These are phyloP conservation scores for Apantesis nais DNA, from an alignment of 2,888 invertebrate genomes.

Conservation along the genomic window DNA sequence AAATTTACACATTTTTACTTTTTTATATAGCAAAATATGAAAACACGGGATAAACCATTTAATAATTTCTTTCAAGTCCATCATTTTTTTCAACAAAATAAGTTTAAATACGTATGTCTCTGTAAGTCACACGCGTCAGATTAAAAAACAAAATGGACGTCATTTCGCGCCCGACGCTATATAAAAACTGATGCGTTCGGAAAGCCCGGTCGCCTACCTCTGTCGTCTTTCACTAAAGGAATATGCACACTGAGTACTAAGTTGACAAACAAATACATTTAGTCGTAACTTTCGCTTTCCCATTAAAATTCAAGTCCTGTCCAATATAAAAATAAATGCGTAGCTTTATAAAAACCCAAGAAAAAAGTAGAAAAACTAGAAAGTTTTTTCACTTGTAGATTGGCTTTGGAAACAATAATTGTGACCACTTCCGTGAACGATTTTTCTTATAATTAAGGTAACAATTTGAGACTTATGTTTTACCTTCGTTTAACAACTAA, in stretches of 20 bases:
- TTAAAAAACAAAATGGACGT: conserved; percentile 41
- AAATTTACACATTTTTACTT: conserved; percentile 56
- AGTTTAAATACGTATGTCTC: conserved; percentile 18
- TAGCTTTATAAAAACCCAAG: conserved; percentile 34
- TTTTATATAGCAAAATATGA: conserved; percentile 64
- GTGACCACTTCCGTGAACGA: conserved; percentile 5
- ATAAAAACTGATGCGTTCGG: conserved; percentile 58
- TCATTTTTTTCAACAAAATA: conserved; percentile 53
- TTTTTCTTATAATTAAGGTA: conserved; percentile 12
- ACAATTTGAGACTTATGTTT: conserved; percentile 19
- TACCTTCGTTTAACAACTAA: conserved; percentile 6
- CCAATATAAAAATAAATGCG: conserved; percentile 46
- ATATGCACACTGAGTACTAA: conserved; percentile 43
- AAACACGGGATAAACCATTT: conserved; percentile 82
- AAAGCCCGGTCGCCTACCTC: conserved; percentile 48
- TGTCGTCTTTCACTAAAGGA: conserved; percentile 75
- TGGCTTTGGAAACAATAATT: conserved; percentile 17
- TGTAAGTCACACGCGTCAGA: conserved; percentile 18
- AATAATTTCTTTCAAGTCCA: conserved; percentile 81
- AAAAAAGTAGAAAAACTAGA: conserved; percentile 42
- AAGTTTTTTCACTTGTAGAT: conserved; percentile 31
- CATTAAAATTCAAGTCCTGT: conserved; percentile 62
- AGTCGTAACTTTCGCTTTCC: conserved; percentile 63
- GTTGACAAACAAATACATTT: conserved; percentile 23
- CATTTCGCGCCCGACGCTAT: conserved; percentile 61